Base-by-base conservation (phyloP, 2,113 vertebrate genomes). In the Albula goreensis region DNA sequence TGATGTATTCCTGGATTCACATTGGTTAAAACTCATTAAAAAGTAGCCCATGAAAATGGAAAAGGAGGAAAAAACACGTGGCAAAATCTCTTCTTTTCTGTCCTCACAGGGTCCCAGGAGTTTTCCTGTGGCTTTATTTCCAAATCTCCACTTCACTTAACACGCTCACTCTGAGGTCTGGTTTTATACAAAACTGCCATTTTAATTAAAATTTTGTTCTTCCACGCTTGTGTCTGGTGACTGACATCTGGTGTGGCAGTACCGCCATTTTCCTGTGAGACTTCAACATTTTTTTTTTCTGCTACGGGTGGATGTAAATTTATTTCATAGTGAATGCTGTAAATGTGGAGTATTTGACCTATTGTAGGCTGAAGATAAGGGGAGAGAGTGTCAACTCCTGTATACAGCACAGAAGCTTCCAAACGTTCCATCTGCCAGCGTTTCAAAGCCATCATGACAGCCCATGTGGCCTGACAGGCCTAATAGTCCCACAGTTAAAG, bases 11-110 rank as follows among this genome's bases (percentile, higher is more conserved):
- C 82, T 49, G 70, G 86, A 83, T 90, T 84, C 79, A 51, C 90
- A 50, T 86, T 91, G 92, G 92, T 93, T 92, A 92, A 90, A 93
- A 92, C 92, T 94, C 90, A 91, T 93, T 92, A 88, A 90, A 90
- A 92, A 89, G 87, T 77, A 86, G 84, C 86, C 84, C 85, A 52
- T 90, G 84, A 84, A 80, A 89, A 91, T 94, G 94, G 93, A n/a
- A 22, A 22, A 31, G 22, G n/a, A 11, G 5, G 22, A 90, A 92
- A 91, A 92, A 94, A 94, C 89, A 90, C 90, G 81, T 90, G 70
- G 88, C 93, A 92, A 94, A 94, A 92, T 92, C 88, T 80, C 82
- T 78, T 85, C 86, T 83, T 88, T 89, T 5, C 50, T 9, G 25
- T 85, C 80, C 83, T 83, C 87, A 4, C 92, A 85, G 87, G 86